Conservation (phyloP, 1,140 invertebrate species). For the Diprion similis region DNA sequence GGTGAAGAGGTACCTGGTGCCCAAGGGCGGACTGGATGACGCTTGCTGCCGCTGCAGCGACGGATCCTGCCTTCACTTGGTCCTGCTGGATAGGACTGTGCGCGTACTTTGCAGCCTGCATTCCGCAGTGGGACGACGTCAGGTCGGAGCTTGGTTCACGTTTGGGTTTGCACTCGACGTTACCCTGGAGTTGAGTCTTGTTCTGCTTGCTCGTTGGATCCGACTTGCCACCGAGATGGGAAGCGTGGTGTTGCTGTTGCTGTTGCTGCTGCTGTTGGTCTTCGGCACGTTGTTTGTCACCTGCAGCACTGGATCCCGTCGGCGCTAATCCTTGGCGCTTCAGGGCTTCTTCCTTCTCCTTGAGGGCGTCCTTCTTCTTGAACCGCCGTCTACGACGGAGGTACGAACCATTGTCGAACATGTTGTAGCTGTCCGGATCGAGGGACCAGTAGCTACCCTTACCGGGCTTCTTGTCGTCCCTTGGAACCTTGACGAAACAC, state of each 20-base stretch:
- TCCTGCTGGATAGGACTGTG: conserved; percentile 60
- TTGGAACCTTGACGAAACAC: conserved; percentile 95
- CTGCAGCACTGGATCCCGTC: conserved; percentile 57
- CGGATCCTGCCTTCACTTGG: conserved; percentile 33
- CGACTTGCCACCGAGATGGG: conserved; percentile 24
- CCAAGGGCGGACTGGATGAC: conserved; percentile 51
- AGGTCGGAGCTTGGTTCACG: conserved; percentile 68
- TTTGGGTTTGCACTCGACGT: conserved; percentile 68
- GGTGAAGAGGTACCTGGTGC: conserved; percentile 37
- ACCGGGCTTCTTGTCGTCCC: conserved; percentile 92
- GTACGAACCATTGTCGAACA: conserved; percentile 99
- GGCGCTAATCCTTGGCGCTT: conserved; percentile 75
- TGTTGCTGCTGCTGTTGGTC: no score
- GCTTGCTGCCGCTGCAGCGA: conserved; percentile 34
- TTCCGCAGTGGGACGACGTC: conserved; percentile 54
- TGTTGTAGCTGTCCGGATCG: conserved; percentile 95
- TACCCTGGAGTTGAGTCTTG: conserved; percentile 41
- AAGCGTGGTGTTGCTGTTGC: conserved; percentile 54
- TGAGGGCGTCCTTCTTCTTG: conserved; percentile 93
- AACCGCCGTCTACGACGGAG: conserved; percentile 89
- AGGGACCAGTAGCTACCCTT: conserved; percentile 98
- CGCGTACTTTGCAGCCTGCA: conserved; percentile 46
- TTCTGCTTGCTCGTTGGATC: conserved; percentile 12
- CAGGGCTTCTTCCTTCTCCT: conserved; percentile 86
- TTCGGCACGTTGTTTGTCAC: conserved; percentile 57